Evolutionary conservation across 1,140 invertebrate species (phyloP).

Genomic region (honey bee (Apis mellifera)): DNA sequence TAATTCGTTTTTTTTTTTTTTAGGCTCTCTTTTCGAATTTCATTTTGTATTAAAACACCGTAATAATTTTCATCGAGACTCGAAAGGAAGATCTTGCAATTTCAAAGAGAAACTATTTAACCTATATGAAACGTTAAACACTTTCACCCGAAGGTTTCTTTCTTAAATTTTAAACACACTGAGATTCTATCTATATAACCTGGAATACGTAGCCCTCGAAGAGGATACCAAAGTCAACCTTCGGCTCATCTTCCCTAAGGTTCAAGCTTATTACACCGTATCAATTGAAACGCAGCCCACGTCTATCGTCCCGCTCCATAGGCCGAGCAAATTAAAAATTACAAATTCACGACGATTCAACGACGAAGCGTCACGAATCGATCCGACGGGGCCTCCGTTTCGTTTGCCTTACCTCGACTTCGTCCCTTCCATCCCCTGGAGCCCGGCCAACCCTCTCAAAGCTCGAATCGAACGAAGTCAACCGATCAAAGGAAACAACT

Average conservation of each 20-base stretch:
- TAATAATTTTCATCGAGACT: no score
- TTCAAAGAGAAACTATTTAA: no score
- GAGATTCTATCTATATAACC: no score
- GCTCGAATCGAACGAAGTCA: neutral
- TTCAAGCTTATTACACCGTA: neutral
- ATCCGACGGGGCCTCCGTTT: neutral
- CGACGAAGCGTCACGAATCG: slow-evolving; percentile 13
- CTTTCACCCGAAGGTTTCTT: no score
- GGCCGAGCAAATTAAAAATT: slow-evolving; percentile 20
- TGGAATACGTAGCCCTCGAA: no score
- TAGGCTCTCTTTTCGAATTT: no score
- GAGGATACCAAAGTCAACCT: no score
- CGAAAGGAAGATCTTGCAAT: no score
- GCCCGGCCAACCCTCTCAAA: neutral
- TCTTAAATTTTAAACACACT: no score
- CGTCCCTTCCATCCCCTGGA: neutral
- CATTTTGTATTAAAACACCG: no score
- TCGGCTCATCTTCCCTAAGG: neutral
- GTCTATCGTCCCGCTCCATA: neutral
- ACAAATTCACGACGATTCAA: slow-evolving; percentile 17
- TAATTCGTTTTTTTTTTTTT: no score
- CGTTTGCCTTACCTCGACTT: neutral
- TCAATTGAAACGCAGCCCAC: neutral
- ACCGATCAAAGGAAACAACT: neutral
- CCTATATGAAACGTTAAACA: no score